Conservation (phyloP, 1,140 invertebrate species). For the Laupala kohalensis region DNA sequence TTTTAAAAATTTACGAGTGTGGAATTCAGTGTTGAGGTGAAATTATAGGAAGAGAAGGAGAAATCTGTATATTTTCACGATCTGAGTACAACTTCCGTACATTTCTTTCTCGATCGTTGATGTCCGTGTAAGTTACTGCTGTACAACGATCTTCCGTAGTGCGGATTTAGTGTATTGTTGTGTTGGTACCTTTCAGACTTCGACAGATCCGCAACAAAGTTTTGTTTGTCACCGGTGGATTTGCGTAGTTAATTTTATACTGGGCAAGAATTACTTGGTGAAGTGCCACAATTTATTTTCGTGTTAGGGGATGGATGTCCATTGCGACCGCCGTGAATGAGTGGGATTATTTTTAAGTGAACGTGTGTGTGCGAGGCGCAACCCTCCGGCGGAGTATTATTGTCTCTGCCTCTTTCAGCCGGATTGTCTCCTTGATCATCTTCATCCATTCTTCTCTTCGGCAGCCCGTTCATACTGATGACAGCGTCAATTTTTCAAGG, state of each 20-base stretch:
- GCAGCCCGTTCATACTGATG: too few species aligned
- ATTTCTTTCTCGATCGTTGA: too few species aligned
- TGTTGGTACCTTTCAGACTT: neutral
- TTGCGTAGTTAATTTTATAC: neutral
- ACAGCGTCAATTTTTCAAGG: too few species aligned
- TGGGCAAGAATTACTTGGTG: neutral
- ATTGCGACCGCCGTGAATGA: neutral
- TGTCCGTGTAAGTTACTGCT: neutral
- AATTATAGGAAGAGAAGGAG: too few species aligned
- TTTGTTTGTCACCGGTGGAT: neutral
- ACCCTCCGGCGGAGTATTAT: too few species aligned
- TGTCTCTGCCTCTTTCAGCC: too few species aligned
- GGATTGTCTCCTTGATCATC: too few species aligned
- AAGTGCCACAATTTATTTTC: neutral
- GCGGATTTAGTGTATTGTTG: neutral
- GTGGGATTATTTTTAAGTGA: neutral
- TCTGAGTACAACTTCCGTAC: too few species aligned
- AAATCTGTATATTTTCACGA: too few species aligned
- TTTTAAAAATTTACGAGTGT: neutral
- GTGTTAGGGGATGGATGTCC: neutral
- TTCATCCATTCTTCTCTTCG: too few species aligned
- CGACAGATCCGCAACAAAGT: neutral
- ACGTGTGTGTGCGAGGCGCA: neutral
- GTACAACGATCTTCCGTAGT: neutral
- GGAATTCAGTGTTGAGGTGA: neutral